Percentiles rank a stretch among this genome's conserved stretches.
These are phyloP conservation scores for Pantherophis alleghaniensis DNA, from an alignment of 2,797 vertebrate genomes.

Conservation along the genomic window DNA sequence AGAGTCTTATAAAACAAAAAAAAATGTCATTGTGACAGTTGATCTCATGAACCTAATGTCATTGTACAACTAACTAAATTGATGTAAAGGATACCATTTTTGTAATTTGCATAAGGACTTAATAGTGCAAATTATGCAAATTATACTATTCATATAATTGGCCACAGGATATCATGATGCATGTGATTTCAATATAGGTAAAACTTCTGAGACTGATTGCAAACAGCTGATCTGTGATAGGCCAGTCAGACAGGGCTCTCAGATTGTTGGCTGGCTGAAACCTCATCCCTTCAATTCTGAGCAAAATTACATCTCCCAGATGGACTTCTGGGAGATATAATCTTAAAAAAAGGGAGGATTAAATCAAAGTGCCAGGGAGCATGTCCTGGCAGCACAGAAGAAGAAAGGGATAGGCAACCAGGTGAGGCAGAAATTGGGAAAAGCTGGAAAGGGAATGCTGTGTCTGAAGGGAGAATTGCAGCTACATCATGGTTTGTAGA, in stretches of 20 bases:
- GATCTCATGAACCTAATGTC: not conserved
- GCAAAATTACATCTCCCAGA: not conserved
- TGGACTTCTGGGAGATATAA: not conserved
- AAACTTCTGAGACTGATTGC: not conserved
- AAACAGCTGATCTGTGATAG: not conserved
- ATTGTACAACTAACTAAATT: not conserved
- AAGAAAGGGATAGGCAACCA: no score
- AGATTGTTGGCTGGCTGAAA: not conserved
- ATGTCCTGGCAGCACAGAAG: no score
- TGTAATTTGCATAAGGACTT: not conserved
- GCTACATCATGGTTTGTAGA: not conserved
- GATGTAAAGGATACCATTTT: not conserved
- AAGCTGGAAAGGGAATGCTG: no score
- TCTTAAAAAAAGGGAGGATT: not conserved
- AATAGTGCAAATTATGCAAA: not conserved
- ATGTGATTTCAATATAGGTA: not conserved
- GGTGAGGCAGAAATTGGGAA: no score
- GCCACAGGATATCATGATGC: not conserved
- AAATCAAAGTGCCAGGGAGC: no score
- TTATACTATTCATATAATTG: not conserved
- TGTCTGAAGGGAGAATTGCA: no score
- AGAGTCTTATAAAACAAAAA: not conserved
- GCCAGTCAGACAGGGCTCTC: not conserved
- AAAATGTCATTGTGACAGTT: not conserved
- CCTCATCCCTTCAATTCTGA: not conserved